A percentile compares a stretch with the other conserved stretches of the same genome.
Evolutionary conservation across 2,113 vertebrate genomes (phyloP).

Genomic region (Tetrao urogallus): DNA sequence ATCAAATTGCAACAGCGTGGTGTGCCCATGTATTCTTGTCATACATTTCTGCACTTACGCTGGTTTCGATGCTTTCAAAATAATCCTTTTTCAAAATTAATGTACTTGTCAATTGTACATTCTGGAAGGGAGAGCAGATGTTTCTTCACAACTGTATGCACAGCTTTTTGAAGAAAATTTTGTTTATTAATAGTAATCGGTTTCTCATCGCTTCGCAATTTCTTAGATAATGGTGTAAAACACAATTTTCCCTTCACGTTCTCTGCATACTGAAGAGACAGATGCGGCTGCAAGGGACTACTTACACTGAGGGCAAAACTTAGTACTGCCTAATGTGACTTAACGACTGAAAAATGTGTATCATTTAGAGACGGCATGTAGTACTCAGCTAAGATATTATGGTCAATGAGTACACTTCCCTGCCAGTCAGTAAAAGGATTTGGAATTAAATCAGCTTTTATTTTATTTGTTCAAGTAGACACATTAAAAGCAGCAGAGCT

Average conservation of each 20-base stretch:
- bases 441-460: slow-evolving; percentile 39
- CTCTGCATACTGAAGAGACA: slow-evolving; percentile 50
- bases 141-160: slow-evolving; percentile 38
- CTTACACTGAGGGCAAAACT: slow-evolving; percentile 55
- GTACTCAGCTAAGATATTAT: slow-evolving; percentile 18
- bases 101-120: slow-evolving; percentile 32
- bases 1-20: neutral
- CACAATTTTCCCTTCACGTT: slow-evolving; percentile 57
- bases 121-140: slow-evolving; percentile 56
- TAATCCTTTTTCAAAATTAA: slow-evolving; percentile 31
- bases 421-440: slow-evolving; percentile 23
- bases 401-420: slow-evolving; percentile 47
- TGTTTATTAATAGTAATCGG: slow-evolving; percentile 71
- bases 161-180: slow-evolving; percentile 49
- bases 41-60: slow-evolving; percentile 27
- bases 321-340: slow-evolving; percentile 50
- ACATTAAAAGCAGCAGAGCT: neutral
- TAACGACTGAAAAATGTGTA: slow-evolving; percentile 57
- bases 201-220: slow-evolving; percentile 51
- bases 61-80: slow-evolving; percentile 46
- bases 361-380: slow-evolving; percentile 42
- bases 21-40: neutral
- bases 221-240: slow-evolving; percentile 64
- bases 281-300: slow-evolving; percentile 48
- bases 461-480: slow-evolving; percentile 25